Conservation (phyloP, 1,140 invertebrate species). For the Artemia franciscana region DNA sequence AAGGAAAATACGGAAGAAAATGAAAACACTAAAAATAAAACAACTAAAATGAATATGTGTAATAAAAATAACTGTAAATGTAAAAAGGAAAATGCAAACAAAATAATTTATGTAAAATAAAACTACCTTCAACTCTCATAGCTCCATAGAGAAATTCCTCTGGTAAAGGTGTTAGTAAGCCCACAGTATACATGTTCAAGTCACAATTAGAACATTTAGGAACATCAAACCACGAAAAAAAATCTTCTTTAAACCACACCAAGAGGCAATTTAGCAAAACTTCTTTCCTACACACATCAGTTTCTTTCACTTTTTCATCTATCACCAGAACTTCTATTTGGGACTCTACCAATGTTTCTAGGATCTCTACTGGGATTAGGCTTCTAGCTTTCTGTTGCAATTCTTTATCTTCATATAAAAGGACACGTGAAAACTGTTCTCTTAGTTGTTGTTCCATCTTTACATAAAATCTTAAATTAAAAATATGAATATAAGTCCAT, state of each 20-base stretch:
- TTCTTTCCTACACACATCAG: constrained; percentile 23
- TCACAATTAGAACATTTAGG: constrained; percentile 44
- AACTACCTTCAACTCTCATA: constrained; percentile 21
- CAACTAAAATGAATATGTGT: too few relatives aligned
- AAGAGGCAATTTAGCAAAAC: constrained; percentile 51
- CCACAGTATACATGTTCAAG: constrained; percentile 19
- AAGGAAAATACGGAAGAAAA: too few relatives aligned
- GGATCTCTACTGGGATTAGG: background rate
- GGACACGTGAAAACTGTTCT: background rate
- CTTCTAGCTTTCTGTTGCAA: background rate
- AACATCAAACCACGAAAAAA: constrained; percentile 72
- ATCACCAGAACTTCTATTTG: background rate
- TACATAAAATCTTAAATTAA: too few relatives aligned
- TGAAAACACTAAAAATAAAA: too few relatives aligned
- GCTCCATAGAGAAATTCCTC: constrained; percentile 23
- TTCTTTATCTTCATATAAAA: background rate
- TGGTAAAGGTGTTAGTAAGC: constrained; percentile 14
- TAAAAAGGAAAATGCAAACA: too few relatives aligned
- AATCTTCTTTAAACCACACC: constrained; percentile 71
- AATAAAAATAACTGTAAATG: too few relatives aligned
- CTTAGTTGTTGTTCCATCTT: background rate
- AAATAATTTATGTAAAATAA: too few relatives aligned
- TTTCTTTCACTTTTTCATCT: background rate
- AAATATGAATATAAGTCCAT: too few relatives aligned
- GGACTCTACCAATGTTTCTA: background rate